These are phyloP conservation scores for Urophycis tenuis DNA, from an alignment of 2,797 vertebrate genomes.

Conservation along the genomic window DNA sequence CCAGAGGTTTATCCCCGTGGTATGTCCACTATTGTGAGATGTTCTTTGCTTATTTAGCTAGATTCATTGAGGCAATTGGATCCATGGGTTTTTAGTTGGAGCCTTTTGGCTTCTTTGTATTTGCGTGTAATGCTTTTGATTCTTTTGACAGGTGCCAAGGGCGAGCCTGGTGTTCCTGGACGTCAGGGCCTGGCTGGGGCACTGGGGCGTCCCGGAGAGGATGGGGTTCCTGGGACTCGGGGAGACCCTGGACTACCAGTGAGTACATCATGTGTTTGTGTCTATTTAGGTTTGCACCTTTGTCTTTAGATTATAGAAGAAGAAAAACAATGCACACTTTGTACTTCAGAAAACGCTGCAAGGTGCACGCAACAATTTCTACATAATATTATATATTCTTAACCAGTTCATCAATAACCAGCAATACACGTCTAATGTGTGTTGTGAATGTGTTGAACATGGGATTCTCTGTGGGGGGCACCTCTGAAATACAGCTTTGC, in stretches of 20 bases:
- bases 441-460: not conserved
- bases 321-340: not conserved
- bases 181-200: conserved; percentile 35
- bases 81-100: not conserved
- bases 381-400: not conserved
- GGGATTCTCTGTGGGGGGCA: not conserved
- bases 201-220: conserved; percentile 39
- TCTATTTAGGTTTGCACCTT: conserved; percentile 1
- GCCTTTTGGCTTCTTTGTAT: not conserved
- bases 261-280: conserved; percentile 24
- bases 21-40: not conserved
- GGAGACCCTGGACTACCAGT: conserved; percentile 57
- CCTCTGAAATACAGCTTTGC: not conserved
- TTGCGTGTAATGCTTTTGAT: not conserved
- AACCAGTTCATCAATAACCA: no score
- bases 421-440: not conserved
- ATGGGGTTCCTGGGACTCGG: conserved; percentile 36
- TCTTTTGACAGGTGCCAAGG: conserved; percentile 49
- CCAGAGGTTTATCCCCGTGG: not conserved
- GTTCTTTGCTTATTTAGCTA: not conserved
- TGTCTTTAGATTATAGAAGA: not conserved
- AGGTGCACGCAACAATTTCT: not conserved
- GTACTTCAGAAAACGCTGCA: not conserved
- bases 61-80: not conserved
- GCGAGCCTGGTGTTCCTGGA: conserved; percentile 47